These are phyloP conservation scores for Cyphomyrus plagiostoma DNA, from an alignment of 2,113 vertebrate genomes.

Conservation along the genomic window DNA sequence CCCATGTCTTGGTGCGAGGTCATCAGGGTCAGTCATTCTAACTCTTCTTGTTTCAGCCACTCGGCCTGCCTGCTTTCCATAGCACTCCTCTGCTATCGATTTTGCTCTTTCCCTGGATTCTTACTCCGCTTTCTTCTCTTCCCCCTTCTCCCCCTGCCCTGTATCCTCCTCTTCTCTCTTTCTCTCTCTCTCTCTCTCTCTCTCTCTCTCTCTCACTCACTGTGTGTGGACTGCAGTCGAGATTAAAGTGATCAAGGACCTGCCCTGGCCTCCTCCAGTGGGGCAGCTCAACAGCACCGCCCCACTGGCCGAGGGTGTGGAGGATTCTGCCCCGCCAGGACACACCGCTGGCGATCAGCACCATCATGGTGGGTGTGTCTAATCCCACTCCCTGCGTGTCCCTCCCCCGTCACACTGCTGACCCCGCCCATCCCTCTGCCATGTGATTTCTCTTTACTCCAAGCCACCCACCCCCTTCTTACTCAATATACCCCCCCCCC, in stretches of 20 bases:
- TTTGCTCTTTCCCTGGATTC: slow-evolving; percentile 32
- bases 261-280: slow-evolving; percentile 94
- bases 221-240: slow-evolving; percentile 75
- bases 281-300: slow-evolving; percentile 86
- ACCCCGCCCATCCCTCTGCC: background rate
- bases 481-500: background rate
- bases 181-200: slow-evolving; percentile 35
- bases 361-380: slow-evolving; percentile 69
- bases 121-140: slow-evolving; percentile 25
- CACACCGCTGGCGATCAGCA: slow-evolving; percentile 62
- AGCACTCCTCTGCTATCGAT: slow-evolving; percentile 8
- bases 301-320: slow-evolving; percentile 65
- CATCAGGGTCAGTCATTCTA: background rate
- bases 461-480: background rate
- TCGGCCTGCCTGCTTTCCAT: background rate
- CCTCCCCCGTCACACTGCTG: background rate
- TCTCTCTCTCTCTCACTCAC: background rate
- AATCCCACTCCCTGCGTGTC: slow-evolving; percentile 24
- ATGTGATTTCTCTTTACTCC: background rate
- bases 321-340: slow-evolving; percentile 58
- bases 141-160: slow-evolving; percentile 18
- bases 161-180: slow-evolving; percentile 36
- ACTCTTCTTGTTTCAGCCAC: background rate
- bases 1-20: background rate
- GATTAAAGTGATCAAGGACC: slow-evolving; percentile 98